Evolutionary conservation across 1,140 invertebrate species (phyloP), one percentile per base, ranked within the genome.

Genomic region (Panagrolaimus sp.): DNA sequence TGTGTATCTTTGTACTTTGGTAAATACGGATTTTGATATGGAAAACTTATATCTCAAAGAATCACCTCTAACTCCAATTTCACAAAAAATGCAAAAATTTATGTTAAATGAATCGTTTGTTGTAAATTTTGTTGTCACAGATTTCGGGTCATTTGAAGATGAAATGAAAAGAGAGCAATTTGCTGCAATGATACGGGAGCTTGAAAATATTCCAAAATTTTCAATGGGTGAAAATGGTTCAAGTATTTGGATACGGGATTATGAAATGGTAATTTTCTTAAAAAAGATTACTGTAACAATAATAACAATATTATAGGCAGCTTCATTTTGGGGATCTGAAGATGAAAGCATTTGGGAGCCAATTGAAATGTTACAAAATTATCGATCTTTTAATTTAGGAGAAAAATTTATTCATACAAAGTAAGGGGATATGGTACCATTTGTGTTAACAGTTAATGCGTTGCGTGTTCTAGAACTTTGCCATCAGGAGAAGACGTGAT

Each of bases 1-100:
- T 45, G 43, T 64, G 7, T 82, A 77, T 47, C 68, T 72, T 20
- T 82, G 78, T 48, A 80, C 78, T 5, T 27, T 74, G 25, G 79
- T 80, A 13, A 80, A 79, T 70, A 80, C 78, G 7, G 62, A 81
- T 44, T 80, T 80, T 63, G 74, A 80, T 57, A 80, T 80, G 78
- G 77, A 79, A 51, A 81, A 79, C 67, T 63, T 79, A 11, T 79
- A 79, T 66, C 61, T 79, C 43, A 73, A 68, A 63, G 73, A 76
- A 38, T 77, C 74, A 5, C 79, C 78, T 1, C 66, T 80, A 9
- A 80, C 79, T 5, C 74, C 78, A 42, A 75, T 80, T 61, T 76
- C 79, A 1, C 16, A 71, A 47, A 81, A 72, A 64, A 81, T 81
- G 78, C 78, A 80, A 47, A 57, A 77, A 42, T 79, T 81, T 44